phyloP scores from a whole-genome alignment of 2,888 invertebrate species.

The Sinhomidia bicolor region DNA sequence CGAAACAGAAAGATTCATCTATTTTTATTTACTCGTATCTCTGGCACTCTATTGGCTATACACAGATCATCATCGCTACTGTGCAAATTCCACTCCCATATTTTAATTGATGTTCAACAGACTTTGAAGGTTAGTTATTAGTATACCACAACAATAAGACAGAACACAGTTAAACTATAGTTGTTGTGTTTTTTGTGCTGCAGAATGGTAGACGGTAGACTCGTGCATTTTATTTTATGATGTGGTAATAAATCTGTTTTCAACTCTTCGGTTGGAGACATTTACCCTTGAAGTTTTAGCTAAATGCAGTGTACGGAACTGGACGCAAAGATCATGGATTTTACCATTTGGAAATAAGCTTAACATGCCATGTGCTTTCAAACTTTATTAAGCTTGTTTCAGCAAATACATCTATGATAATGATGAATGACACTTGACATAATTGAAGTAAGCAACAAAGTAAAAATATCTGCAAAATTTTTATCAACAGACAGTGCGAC shows the following conservation, averaged over 20 bases:
- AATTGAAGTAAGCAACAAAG: background rate
- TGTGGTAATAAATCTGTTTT: constrained; percentile 14
- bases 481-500: background rate
- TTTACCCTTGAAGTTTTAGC: constrained; percentile 32
- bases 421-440: too few relatives aligned
- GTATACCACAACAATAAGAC: constrained; percentile 1
- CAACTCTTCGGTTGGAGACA: background rate
- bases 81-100: constrained; percentile 37
- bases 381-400: background rate
- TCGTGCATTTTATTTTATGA: background rate
- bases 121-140: constrained; percentile 61
- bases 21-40: background rate
- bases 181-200: background rate
- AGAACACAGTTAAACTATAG: background rate
- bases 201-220: background rate
- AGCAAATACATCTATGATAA: too few relatives aligned
- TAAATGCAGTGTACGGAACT: background rate
- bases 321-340: constrained; percentile 12
- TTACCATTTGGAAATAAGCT: background rate
- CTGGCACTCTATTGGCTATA: background rate
- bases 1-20: background rate
- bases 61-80: too few relatives aligned
- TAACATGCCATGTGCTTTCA: background rate
- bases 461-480: background rate
- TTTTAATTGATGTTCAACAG: constrained; percentile 29